These are phyloP conservation scores for Melanotaenia parkinsoni DNA, from an alignment of 2,797 vertebrate species.

Conservation along the genomic window DNA sequence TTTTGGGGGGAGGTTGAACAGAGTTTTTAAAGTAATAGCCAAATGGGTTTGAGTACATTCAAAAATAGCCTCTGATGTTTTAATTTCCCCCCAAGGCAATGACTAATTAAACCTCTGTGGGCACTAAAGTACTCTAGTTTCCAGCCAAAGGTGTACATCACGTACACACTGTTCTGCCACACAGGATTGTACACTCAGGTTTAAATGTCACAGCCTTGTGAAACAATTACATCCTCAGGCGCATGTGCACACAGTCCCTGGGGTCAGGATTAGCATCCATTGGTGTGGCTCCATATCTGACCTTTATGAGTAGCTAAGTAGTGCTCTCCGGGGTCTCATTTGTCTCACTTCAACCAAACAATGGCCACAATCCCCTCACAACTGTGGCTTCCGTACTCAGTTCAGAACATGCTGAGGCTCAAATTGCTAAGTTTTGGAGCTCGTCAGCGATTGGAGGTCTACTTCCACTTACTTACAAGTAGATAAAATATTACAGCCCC, in stretches of 20 bases:
- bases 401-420: constrained; percentile 13
- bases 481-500: constrained; percentile 3
- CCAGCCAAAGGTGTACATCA: constrained; percentile 44
- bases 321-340: constrained; percentile 77
- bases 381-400: constrained; percentile 31
- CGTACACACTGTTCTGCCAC: constrained; percentile 46
- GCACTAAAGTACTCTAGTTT: constrained; percentile 37
- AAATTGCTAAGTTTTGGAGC: constrained; percentile 18
- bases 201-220: constrained; percentile 81
- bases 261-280: constrained; percentile 79
- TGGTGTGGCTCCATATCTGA: constrained; percentile 78
- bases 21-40: constrained; percentile 21
- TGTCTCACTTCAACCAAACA: constrained; percentile 71
- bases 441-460: background rate
- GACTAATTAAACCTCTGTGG: constrained; percentile 72
- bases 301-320: constrained; percentile 80
- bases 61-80: constrained; percentile 55
- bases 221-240: constrained; percentile 75
- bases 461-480: background rate
- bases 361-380: constrained; percentile 47
- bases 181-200: constrained; percentile 63
- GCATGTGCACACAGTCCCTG: constrained; percentile 66
- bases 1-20: background rate
- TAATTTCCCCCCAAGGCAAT: constrained; percentile 58
- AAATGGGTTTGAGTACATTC: constrained; percentile 17